These are phyloP conservation scores for Drosophila rellima DNA, from an alignment of 2,888 invertebrate genomes.

Conservation along the genomic window DNA sequence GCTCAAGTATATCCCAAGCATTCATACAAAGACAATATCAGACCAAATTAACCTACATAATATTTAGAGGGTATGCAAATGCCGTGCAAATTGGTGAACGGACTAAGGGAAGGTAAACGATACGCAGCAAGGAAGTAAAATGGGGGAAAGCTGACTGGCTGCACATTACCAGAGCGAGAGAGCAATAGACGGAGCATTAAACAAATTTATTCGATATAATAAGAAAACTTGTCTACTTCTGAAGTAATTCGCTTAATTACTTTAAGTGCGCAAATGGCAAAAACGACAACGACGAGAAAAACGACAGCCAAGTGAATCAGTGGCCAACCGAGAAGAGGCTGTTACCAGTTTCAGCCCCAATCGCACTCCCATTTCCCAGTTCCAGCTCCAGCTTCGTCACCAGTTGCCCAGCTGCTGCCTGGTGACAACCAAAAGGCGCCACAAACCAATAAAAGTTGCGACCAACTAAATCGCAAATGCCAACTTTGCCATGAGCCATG, in stretches of 20 bases:
- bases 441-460: conserved; percentile 74
- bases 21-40: too few relatives aligned
- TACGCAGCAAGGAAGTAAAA: conserved; percentile 15
- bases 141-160: conserved; percentile 8
- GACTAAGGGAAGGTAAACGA: conserved; percentile 14
- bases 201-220: conserved; percentile 82
- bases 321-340: conserved; percentile 18
- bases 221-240: conserved; percentile 82
- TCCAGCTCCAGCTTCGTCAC: not conserved
- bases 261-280: conserved; percentile 74
- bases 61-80: conserved; percentile 39
- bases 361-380: not conserved
- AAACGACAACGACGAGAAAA: conserved; percentile 34
- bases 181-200: conserved; percentile 64
- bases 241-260: conserved; percentile 82
- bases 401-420: conserved; percentile 40
- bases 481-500: conserved; percentile 65
- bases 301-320: conserved; percentile 34
- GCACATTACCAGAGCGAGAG: conserved; percentile 14
- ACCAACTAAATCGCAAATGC: conserved; percentile 62
- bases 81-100: conserved; percentile 62
- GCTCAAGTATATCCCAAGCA: too few relatives aligned
- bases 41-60: fast-evolving
- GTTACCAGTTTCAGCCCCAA: conserved; percentile 3
- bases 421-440: conserved; percentile 63